These are phyloP conservation scores for Platynereis dumerilii DNA, from an alignment of 2,888 invertebrate species.

Conservation along the genomic window DNA sequence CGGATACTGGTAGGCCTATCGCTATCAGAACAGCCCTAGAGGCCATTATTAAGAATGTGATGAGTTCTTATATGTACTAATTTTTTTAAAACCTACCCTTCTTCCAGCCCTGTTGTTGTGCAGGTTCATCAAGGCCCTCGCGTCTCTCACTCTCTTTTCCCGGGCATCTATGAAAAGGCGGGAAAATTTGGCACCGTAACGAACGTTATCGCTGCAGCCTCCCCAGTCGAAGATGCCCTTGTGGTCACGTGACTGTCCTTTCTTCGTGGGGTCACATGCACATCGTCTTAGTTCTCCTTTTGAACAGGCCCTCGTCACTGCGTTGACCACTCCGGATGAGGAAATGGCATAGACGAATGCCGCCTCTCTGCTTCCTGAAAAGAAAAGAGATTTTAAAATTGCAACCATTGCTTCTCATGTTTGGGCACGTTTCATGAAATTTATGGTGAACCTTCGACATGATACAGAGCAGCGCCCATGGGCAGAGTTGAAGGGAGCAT, in stretches of 20 bases:
- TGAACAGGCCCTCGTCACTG: constrained; percentile 89
- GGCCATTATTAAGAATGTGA: too few relatives aligned
- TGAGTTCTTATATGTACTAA: too few relatives aligned
- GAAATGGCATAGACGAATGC: constrained; percentile 69
- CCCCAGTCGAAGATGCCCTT: constrained; percentile 27
- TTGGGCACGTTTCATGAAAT: too few relatives aligned
- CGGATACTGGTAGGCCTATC: too few relatives aligned
- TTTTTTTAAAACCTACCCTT: too few relatives aligned
- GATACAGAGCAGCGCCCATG: too few relatives aligned
- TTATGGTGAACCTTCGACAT: too few relatives aligned
- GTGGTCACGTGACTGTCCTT: constrained; percentile 37
- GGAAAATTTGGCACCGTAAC: constrained; percentile 79
- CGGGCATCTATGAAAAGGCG: constrained; percentile 92
- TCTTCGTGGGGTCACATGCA: constrained; percentile 71
- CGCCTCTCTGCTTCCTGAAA: constrained; percentile 67
- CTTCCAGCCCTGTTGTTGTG: constrained; percentile 98
- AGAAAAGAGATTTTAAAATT: background rate
- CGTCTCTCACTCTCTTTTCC: constrained; percentile 70
- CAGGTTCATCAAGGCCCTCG: constrained; percentile 90
- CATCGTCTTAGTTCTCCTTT: constrained; percentile 89
- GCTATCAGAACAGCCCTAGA: too few relatives aligned
- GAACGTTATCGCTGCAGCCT: constrained; percentile 65
- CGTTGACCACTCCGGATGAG: constrained; percentile 77
- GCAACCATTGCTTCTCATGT: too few relatives aligned
- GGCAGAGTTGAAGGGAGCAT: too few relatives aligned